Evolutionary conservation across 1,140 invertebrate genomes (phyloP).

Genomic region (Procambarus clarkii): DNA sequence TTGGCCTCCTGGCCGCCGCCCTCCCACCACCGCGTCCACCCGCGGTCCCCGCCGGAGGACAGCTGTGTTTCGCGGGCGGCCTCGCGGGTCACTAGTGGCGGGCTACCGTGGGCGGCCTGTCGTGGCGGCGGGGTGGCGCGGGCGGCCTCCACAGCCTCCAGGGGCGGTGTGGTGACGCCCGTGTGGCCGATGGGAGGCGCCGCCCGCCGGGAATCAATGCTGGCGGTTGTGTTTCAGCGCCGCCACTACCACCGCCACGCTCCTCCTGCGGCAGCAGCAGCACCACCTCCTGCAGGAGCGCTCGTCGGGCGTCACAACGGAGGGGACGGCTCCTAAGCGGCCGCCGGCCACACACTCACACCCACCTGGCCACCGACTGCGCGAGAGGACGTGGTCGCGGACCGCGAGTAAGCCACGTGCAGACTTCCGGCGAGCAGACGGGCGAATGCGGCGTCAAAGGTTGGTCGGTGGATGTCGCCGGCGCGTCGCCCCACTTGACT

Average conservation of each 20-base stretch:
- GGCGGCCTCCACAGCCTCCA: conserved; percentile 56
- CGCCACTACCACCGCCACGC: conserved; percentile 11
- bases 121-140: conserved; percentile 26
- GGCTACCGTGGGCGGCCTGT: conserved; percentile 29
- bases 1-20: conserved; percentile 32
- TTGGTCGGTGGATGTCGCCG: conserved; percentile 66
- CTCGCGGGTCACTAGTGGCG: conserved; percentile 38
- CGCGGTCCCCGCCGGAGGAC: conserved; percentile 45
- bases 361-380: no score
- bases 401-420: not conserved
- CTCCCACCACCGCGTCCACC: conserved; percentile 70
- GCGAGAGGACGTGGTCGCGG: not conserved
- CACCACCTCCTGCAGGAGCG: no score
- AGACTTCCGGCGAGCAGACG: conserved; percentile 41
- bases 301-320: not conserved
- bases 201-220: conserved; percentile 56
- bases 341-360: no score
- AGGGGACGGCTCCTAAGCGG: no score
- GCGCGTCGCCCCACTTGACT: conserved; percentile 67
- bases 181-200: conserved; percentile 50
- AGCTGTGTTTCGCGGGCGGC: conserved; percentile 28
- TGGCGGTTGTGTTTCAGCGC: conserved; percentile 61
- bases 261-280: not conserved
- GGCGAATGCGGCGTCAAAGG: conserved; percentile 63
- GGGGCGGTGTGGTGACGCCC: conserved; percentile 53